phyloP scores from a whole-genome alignment of 2,113 vertebrate genomes.

The Lepisosteus oculatus region DNA sequence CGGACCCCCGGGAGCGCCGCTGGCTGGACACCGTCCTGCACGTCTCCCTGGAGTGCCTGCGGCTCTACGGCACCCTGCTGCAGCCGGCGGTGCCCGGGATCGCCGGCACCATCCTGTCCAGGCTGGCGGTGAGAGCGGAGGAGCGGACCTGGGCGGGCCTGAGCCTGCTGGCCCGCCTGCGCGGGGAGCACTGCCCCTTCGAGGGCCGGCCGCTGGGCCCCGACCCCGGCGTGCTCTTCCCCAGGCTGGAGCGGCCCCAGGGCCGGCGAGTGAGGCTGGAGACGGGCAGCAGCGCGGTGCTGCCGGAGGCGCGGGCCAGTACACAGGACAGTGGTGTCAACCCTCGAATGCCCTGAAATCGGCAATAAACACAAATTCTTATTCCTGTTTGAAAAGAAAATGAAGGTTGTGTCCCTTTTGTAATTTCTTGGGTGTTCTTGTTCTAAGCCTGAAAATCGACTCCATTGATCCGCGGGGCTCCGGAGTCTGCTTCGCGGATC shows the following conservation, averaged over 20 bases:
- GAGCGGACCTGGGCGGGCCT: conserved; percentile 68
- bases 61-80: conserved; percentile 81
- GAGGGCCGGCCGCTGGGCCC: conserved; percentile 79
- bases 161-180: conserved; percentile 66
- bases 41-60: conserved; percentile 80
- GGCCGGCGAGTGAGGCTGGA: not conserved
- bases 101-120: conserved; percentile 75
- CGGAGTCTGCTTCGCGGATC: no score
- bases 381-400: no score
- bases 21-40: conserved; percentile 87
- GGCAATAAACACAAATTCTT: no score
- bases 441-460: no score
- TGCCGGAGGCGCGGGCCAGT: no score
- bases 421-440: no score
- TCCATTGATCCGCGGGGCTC: no score
- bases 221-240: conserved; percentile 80
- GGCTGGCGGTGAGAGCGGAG: conserved; percentile 65
- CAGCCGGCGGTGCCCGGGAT: conserved; percentile 78
- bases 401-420: no score
- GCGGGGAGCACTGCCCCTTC: conserved; percentile 66
- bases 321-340: no score
- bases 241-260: conserved; percentile 62
- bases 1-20: conserved; percentile 48
- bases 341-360: no score
- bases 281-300: no score